Evolutionary conservation across 2,797 vertebrate species (phyloP).

Genomic region (Dermochelys coriacea): DNA sequence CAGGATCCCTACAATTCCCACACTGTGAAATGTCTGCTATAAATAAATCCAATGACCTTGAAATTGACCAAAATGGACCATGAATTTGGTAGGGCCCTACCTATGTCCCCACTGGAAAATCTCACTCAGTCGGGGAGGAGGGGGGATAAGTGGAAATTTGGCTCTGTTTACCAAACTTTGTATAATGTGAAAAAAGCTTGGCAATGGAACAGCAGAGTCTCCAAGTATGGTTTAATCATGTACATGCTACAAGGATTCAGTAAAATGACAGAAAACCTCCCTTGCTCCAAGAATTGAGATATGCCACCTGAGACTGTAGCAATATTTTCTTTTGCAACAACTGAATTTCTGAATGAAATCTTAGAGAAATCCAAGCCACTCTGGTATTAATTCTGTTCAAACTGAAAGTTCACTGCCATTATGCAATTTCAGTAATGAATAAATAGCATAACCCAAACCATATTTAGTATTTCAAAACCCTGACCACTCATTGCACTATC

Average conservation of each 20-base stretch:
- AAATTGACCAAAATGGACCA: no score
- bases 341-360: neutral
- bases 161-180: neutral
- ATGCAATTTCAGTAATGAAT: neutral
- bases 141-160: neutral
- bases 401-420: neutral
- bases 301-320: neutral
- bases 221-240: neutral
- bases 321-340: neutral
- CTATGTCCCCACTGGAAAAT: neutral
- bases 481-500: neutral
- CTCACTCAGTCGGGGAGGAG: neutral
- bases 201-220: neutral
- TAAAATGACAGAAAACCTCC: neutral
- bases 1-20: no score
- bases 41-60: no score
- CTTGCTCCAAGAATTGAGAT: neutral
- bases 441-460: neutral
- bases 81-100: no score
- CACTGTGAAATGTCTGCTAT: no score
- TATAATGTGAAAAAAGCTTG: constrained; percentile 1
- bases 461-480: neutral
- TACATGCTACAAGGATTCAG: neutral
- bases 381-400: neutral
- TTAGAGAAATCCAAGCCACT: neutral